phyloP scores from a whole-genome alignment of 2,797 vertebrate genomes.

The Rhinophrynus dorsalis region DNA sequence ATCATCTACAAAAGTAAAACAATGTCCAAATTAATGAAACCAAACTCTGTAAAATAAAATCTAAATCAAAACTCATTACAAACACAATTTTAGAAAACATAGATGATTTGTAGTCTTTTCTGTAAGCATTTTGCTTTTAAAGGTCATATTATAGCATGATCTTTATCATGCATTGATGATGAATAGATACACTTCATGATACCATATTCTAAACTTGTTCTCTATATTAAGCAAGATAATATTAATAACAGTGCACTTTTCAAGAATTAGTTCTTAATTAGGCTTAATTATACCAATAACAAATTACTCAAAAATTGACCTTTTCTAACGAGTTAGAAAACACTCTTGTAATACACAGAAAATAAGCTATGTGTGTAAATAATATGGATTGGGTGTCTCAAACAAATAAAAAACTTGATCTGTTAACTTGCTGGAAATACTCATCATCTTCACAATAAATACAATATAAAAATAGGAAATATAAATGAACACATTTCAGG shows the following conservation, averaged over 20 bases:
- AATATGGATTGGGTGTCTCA: background rate
- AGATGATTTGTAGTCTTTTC: no score
- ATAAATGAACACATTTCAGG: no score
- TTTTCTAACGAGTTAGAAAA: constrained; percentile 56
- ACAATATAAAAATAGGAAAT: no score
- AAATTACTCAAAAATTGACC: constrained; percentile 63
- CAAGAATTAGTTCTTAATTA: constrained; percentile 59
- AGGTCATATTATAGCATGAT: constrained; percentile 19
- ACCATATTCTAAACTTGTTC: constrained; percentile 40
- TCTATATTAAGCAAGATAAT: constrained; percentile 55
- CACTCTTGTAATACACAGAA: constrained; percentile 49
- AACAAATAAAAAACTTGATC: no score
- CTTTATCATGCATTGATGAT: background rate
- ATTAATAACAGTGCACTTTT: constrained; percentile 54
- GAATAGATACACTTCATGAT: constrained; percentile 27
- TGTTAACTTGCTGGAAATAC: no score
- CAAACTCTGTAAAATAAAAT: no score
- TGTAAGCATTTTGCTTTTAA: constrained; percentile 16
- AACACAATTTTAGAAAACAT: no score
- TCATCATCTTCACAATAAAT: no score
- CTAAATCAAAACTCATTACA: no score
- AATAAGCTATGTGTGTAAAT: constrained; percentile 27
- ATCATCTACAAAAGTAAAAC: no score
- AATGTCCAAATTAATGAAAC: no score
- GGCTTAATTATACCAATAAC: constrained; percentile 61